phyloP scores from a whole-genome alignment of 1,140 invertebrate species.

The Goniozus legneri region DNA sequence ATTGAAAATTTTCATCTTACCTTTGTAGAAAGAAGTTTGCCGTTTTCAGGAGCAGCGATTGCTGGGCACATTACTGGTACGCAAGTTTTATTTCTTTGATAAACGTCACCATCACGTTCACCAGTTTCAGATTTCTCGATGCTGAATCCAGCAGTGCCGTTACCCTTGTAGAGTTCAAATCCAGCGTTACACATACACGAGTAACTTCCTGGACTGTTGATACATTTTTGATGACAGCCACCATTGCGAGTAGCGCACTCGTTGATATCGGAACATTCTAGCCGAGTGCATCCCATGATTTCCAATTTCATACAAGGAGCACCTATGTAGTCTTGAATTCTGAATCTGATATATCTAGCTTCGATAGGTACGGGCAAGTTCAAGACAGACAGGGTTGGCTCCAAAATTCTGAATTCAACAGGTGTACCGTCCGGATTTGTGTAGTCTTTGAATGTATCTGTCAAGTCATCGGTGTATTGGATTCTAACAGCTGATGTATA shows the following conservation, averaged over 20 bases:
- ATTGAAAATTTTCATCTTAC: conserved; percentile 27
- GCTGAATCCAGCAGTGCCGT: conserved; percentile 87
- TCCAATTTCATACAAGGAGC: conserved; percentile 89
- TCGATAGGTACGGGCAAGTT: conserved; percentile 90
- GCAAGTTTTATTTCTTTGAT: conserved; percentile 92
- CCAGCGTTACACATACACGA: conserved; percentile 89
- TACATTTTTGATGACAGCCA: conserved; percentile 91
- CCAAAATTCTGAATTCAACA: conserved; percentile 86
- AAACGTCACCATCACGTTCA: conserved; percentile 79
- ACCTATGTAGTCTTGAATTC: conserved; percentile 83
- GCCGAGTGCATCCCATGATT: conserved; percentile 87
- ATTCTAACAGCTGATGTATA: conserved; percentile 86
- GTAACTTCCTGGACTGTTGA: conserved; percentile 84
- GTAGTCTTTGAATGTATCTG: conserved; percentile 87
- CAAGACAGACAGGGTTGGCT: conserved; percentile 82
- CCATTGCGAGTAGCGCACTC: conserved; percentile 88
- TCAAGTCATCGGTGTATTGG: conserved; percentile 83
- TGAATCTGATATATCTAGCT: conserved; percentile 82
- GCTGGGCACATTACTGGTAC: conserved; percentile 87
- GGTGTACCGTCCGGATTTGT: conserved; percentile 86
- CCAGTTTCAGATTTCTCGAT: conserved; percentile 84
- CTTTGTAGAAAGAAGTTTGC: conserved; percentile 79
- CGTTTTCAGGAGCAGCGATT: conserved; percentile 82
- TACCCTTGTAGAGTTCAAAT: conserved; percentile 83
- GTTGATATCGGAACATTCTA: conserved; percentile 90